Percentiles rank a stretch among this genome's conserved stretches.
Conservation (phyloP, 35 echinoderm and acorn worm genomes). For the Stichopus chloronotus region DNA sequence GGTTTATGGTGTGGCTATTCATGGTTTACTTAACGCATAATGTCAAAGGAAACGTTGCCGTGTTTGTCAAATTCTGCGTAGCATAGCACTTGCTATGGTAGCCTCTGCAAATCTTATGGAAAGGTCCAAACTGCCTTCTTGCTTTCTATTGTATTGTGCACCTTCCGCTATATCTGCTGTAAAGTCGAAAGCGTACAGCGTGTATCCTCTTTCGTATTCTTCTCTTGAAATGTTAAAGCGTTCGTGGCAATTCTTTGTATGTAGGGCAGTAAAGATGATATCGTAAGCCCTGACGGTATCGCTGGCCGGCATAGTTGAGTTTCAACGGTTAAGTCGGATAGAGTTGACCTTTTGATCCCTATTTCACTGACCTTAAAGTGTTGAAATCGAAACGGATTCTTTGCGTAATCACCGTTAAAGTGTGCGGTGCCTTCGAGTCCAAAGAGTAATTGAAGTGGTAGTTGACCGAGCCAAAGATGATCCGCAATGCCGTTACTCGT, state of each 20-base stretch:
- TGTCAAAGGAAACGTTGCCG: conserved; percentile 27
- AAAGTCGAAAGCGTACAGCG: conserved; percentile 1
- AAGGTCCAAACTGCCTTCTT: neutral
- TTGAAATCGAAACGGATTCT: conserved; percentile 60
- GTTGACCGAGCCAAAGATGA: conserved; percentile 45
- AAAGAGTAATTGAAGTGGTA: conserved; percentile 33
- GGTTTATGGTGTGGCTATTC: neutral
- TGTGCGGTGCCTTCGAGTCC: conserved; percentile 25
- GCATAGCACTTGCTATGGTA: neutral
- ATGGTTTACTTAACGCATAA: neutral
- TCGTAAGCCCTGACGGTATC: no score
- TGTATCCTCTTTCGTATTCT: neutral
- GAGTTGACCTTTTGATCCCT: no score
- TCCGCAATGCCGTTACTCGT: neutral
- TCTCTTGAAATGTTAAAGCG: no score
- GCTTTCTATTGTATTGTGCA: neutral
- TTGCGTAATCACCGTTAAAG: conserved; percentile 51
- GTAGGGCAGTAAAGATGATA: no score
- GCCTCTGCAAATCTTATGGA: neutral
- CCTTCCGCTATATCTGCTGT: neutral
- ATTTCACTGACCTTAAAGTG: no score
- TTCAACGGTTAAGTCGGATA: no score
- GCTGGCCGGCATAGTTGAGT: no score
- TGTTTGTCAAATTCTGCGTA: conserved; percentile 22
- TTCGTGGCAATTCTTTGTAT: no score